Evolutionary conservation across 1,140 invertebrate species (phyloP).

Genomic region (Danaus plexippus): DNA sequence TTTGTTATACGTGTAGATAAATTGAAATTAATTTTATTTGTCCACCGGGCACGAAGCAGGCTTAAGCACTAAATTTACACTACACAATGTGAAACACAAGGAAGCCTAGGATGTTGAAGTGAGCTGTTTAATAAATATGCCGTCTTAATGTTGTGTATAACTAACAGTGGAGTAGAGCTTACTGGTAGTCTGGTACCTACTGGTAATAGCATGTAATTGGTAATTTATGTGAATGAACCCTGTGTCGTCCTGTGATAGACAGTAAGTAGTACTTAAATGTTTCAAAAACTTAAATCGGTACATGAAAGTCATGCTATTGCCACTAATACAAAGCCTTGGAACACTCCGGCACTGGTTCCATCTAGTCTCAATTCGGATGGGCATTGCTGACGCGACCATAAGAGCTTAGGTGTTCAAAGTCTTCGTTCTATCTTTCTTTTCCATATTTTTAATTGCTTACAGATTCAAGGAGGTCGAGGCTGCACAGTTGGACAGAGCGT

Average conservation of each 20-base stretch:
- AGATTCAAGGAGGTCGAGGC: slow-evolving; percentile 91
- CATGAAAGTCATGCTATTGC: slow-evolving; percentile 35
- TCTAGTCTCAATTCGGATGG: slow-evolving; percentile 44
- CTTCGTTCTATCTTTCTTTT: slow-evolving; percentile 67
- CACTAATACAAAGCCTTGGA: slow-evolving; percentile 41
- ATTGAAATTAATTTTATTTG: too few relatives aligned
- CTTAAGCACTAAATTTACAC: too few relatives aligned
- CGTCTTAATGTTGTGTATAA: slow-evolving; percentile 47
- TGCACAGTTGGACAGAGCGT: slow-evolving; percentile 87
- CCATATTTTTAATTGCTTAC: slow-evolving; percentile 79
- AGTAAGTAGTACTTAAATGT: slow-evolving; percentile 8
- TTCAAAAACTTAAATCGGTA: slow-evolving; percentile 7
- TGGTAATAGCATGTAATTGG: slow-evolving; percentile 48
- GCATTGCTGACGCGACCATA: slow-evolving; percentile 36
- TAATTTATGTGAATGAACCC: slow-evolving; percentile 28
- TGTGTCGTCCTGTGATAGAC: slow-evolving; percentile 31
- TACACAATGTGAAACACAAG: too few relatives aligned
- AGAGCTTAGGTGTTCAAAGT: slow-evolving; percentile 50
- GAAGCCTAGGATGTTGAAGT: slow-evolving; percentile 22
- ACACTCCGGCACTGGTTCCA: slow-evolving; percentile 41
- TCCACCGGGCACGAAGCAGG: too few relatives aligned
- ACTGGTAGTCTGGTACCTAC: slow-evolving; percentile 44
- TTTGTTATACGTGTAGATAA: too few relatives aligned
- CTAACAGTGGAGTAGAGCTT: slow-evolving; percentile 60
- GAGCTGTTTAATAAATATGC: slow-evolving; percentile 34